phyloP scores from a whole-genome alignment of 2,113 vertebrate species.

The Spea multiplicata region DNA sequence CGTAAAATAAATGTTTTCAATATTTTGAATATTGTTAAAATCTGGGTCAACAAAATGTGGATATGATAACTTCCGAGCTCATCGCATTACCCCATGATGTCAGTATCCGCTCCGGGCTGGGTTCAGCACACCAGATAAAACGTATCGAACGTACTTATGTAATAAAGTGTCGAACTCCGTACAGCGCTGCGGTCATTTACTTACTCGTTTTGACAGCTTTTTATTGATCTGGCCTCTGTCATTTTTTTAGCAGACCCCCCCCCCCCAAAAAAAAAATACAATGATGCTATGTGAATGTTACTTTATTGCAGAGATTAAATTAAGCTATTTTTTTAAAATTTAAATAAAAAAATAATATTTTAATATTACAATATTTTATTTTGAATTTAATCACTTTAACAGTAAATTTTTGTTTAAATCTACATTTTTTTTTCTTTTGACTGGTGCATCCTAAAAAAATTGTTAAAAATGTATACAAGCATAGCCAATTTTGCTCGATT shows the following conservation, averaged over 20 bases:
- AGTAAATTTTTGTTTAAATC: too few relatives aligned
- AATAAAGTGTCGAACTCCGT: neutral
- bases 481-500: too few relatives aligned
- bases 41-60: too few relatives aligned
- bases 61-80: too few relatives aligned
- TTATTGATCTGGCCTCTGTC: slow-evolving; percentile 15
- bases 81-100: neutral
- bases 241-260: neutral
- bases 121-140: neutral
- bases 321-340: too few relatives aligned
- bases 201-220: slow-evolving; percentile 23
- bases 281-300: neutral
- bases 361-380: neutral
- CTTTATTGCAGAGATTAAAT: too few relatives aligned
- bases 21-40: too few relatives aligned
- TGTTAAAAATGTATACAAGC: too few relatives aligned
- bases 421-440: too few relatives aligned
- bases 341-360: neutral
- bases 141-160: slow-evolving; percentile 23
- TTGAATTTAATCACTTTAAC: neutral
- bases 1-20: too few relatives aligned
- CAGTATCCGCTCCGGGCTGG: neutral
- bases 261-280: neutral
- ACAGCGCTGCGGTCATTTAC: neutral
- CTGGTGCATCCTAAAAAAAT: too few relatives aligned